phyloP scores from a whole-genome alignment of 1,140 invertebrate species.

The Drosophila nebulosa region DNA sequence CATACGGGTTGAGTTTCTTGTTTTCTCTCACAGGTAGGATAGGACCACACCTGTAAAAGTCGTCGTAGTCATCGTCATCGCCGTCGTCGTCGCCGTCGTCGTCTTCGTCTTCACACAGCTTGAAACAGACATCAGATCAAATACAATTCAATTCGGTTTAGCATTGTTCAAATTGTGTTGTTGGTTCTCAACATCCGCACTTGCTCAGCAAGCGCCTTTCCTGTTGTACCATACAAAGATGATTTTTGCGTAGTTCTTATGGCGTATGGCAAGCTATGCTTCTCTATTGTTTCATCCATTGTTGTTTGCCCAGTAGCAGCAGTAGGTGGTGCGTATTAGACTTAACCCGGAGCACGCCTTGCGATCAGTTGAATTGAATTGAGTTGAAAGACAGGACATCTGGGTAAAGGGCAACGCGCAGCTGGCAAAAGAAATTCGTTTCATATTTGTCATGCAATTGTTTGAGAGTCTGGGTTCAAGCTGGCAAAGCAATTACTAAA shows the following conservation, averaged over 20 bases:
- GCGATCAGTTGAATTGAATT: constrained; percentile 38
- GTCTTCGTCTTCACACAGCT: constrained; percentile 18
- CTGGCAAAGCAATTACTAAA: neutral
- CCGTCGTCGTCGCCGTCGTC: constrained; percentile 8
- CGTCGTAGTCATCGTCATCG: constrained; percentile 3
- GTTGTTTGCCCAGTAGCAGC: constrained; percentile 40
- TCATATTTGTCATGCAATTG: neutral
- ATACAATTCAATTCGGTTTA: constrained; percentile 51
- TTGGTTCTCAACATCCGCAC: constrained; percentile 13
- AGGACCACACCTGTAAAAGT: constrained; percentile 34
- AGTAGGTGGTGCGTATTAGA: constrained; percentile 46
- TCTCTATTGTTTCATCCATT: constrained; percentile 1
- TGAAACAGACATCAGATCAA: constrained; percentile 39
- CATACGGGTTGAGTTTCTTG: neutral
- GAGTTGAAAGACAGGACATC: constrained; percentile 9
- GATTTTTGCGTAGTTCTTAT: constrained; percentile 44
- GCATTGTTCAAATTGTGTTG: constrained; percentile 27
- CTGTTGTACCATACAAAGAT: constrained; percentile 8
- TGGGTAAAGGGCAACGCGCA: neutral
- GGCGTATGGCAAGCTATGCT: constrained; percentile 1
- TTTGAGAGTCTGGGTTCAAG: neutral
- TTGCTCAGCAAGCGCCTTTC: constrained; percentile 39
- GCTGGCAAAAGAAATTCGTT: neutral
- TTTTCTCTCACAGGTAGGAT: neutral
- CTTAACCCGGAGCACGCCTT: constrained; percentile 39